phyloP scores from a whole-genome alignment of 2,888 invertebrate species.

The Orchesellides sinensis region DNA sequence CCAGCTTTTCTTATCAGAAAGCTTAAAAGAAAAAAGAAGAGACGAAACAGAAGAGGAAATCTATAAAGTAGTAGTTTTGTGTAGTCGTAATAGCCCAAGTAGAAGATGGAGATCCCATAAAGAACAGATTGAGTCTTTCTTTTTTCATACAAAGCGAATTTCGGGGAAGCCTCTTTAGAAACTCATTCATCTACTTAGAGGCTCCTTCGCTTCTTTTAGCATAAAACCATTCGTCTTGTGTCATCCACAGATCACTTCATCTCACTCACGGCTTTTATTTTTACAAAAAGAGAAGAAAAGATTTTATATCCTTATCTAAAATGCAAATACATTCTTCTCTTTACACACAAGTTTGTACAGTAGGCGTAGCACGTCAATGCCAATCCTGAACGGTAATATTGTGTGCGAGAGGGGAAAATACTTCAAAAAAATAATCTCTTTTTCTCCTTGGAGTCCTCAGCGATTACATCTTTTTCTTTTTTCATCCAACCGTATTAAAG shows the following conservation, averaged over 20 bases:
- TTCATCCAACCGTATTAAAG: neutral
- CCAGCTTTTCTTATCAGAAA: conserved; percentile 47
- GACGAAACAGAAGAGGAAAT: conserved; percentile 33
- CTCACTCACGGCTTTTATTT: conserved; percentile 48
- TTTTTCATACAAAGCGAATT: conserved; percentile 67
- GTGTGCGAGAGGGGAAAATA: neutral
- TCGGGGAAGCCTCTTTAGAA: conserved; percentile 65
- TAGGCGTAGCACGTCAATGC: conserved; percentile 7
- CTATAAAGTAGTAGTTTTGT: conserved; percentile 18
- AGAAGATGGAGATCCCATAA: conserved; percentile 57
- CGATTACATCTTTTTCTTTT: neutral
- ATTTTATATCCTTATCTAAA: conserved; percentile 34
- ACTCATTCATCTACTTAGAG: conserved; percentile 63
- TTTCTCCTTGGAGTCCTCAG: neutral
- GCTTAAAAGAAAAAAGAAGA: conserved; percentile 37
- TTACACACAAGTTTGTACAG: conserved; percentile 31
- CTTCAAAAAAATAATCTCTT: neutral
- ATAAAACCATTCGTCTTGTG: conserved; percentile 71
- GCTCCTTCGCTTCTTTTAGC: conserved; percentile 66
- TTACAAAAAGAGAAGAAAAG: conserved; percentile 24
- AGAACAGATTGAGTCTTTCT: conserved; percentile 68
- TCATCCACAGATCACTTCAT: conserved; percentile 71
- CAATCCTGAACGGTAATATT: conserved; percentile 13
- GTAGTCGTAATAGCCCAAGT: conserved; percentile 17
- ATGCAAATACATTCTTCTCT: conserved; percentile 46